Percentiles rank a stretch among this genome's conserved stretches.
These are phyloP conservation scores for Tachina grossa DNA, from an alignment of 2,888 invertebrate genomes.

Conservation along the genomic window DNA sequence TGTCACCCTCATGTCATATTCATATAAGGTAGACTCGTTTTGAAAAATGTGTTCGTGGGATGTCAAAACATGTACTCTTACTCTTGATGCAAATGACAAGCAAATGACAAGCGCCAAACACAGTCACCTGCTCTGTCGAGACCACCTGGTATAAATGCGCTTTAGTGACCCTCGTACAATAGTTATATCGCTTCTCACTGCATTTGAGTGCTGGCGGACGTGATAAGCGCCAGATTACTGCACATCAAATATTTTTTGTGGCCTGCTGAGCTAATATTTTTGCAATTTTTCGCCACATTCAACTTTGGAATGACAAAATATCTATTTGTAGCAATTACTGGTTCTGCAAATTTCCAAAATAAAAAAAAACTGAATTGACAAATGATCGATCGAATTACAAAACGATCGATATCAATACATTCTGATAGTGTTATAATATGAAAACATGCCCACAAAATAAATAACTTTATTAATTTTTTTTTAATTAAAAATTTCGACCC, in stretches of 20 bases:
- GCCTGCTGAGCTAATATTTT: conserved; percentile 27
- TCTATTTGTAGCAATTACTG: conserved; percentile 68
- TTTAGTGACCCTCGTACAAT: not conserved
- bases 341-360: conserved; percentile 24
- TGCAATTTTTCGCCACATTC: conserved; percentile 35
- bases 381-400: conserved; percentile 64
- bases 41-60: too few relatives aligned
- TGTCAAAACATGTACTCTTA: too few relatives aligned
- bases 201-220: conserved; percentile 19
- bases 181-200: too few relatives aligned
- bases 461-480: conserved; percentile 7
- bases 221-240: conserved; percentile 51
- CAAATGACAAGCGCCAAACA: too few relatives aligned
- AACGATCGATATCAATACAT: conserved; percentile 56
- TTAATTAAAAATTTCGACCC: not conserved
- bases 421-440: conserved; percentile 26
- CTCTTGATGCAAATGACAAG: too few relatives aligned
- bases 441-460: conserved; percentile 9
- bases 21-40: too few relatives aligned
- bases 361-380: conserved; percentile 31
- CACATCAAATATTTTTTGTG: conserved; percentile 32
- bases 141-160: not conserved
- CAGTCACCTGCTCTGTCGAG: too few relatives aligned
- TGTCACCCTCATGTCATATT: too few relatives aligned
- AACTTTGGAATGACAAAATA: conserved; percentile 53